phyloP scores from a whole-genome alignment of 2,797 vertebrate genomes.

The Bryconaethiops microstoma region DNA sequence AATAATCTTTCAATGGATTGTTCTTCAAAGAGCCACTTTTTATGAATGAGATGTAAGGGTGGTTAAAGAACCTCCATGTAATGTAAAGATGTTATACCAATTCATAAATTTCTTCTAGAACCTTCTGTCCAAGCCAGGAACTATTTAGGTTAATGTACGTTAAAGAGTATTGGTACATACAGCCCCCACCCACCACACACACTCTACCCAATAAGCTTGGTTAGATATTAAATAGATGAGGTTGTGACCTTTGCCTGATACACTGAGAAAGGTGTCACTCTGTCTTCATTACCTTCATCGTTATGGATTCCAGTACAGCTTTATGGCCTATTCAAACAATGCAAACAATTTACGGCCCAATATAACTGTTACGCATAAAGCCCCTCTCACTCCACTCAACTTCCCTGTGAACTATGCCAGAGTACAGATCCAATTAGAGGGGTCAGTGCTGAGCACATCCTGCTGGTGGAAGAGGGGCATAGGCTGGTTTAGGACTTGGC shows the following conservation, averaged over 20 bases:
- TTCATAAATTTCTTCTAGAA: not conserved
- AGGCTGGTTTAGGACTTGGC: conserved; percentile 24
- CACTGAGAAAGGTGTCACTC: conserved; percentile 38
- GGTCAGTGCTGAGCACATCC: conserved; percentile 49
- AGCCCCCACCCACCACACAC: not conserved
- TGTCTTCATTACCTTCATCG: conserved; percentile 44
- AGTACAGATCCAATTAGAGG: conserved; percentile 52
- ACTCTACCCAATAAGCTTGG: not conserved
- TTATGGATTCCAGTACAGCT: conserved; percentile 39
- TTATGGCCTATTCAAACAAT: conserved; percentile 43
- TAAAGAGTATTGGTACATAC: not conserved
- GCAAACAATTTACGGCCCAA: conserved; percentile 47
- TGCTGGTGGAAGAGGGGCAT: conserved; percentile 33
- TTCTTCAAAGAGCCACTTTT: not conserved
- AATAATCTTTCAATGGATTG: not conserved
- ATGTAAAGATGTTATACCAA: not conserved
- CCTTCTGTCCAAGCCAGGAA: not conserved
- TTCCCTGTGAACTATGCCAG: conserved; percentile 57
- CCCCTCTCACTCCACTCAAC: conserved; percentile 63
- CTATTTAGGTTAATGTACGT: not conserved
- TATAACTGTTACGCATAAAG: conserved; percentile 45
- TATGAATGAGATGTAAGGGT: not conserved
- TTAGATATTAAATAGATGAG: conserved; percentile 32
- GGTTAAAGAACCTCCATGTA: not conserved
- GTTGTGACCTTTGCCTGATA: conserved; percentile 40